Conservation (phyloP, 2,888 invertebrate species). For the Cryptocheilus praepositus region DNA sequence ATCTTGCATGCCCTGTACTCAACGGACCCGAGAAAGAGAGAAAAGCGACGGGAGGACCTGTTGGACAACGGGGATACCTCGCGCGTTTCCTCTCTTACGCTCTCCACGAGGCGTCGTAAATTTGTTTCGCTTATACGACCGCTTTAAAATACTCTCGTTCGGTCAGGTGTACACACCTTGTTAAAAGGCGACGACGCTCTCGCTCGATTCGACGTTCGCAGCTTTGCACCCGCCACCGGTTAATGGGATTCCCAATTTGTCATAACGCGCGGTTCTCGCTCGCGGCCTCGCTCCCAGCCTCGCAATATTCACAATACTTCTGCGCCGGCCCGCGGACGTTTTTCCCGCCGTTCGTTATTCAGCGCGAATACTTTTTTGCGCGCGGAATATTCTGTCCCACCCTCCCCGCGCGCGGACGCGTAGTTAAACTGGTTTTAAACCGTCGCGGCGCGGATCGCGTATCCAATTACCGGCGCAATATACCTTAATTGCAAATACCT, state of each 20-base stretch:
- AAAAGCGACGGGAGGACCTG: neutral
- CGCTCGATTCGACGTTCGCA: neutral
- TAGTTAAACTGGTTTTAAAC: too few relatives aligned
- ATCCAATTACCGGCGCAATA: too few relatives aligned
- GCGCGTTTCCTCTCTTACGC: slow-evolving; percentile 8
- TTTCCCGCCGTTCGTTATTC: too few relatives aligned
- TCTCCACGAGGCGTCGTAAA: slow-evolving; percentile 49
- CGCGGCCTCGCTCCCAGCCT: too few relatives aligned
- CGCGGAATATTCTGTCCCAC: too few relatives aligned
- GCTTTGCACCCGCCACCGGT: neutral
- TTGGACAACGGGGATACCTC: neutral
- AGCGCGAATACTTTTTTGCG: too few relatives aligned
- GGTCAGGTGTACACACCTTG: slow-evolving; percentile 56
- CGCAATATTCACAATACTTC: too few relatives aligned
- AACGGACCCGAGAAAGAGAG: neutral
- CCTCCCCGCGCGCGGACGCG: too few relatives aligned
- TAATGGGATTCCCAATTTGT: slow-evolving; percentile 3
- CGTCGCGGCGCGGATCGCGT: too few relatives aligned
- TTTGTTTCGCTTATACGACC: slow-evolving; percentile 62
- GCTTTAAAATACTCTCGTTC: slow-evolving; percentile 53
- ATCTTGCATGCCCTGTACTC: neutral
- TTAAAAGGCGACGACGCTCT: slow-evolving; percentile 34
- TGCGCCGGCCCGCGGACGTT: too few relatives aligned
- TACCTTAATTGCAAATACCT: too few relatives aligned
- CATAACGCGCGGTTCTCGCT: neutral